These are phyloP conservation scores for Cebidichthys violaceus DNA, from an alignment of 2,113 vertebrate genomes.

Conservation along the genomic window DNA sequence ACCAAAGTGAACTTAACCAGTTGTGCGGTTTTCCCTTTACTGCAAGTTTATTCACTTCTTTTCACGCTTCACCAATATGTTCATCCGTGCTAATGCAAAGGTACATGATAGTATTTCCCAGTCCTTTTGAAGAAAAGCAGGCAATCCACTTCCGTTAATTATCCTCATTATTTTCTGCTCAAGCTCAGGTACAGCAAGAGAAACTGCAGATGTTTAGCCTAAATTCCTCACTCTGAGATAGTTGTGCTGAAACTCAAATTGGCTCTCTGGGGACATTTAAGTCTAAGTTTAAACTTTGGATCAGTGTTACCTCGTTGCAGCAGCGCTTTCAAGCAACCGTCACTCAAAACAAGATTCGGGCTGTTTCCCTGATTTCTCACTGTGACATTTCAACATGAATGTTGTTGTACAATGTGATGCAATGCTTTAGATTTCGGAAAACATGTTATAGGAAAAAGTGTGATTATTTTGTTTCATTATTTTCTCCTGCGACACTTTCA, in stretches of 20 bases:
- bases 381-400: not conserved
- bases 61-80: not conserved
- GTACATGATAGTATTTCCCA: not conserved
- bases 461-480: not conserved
- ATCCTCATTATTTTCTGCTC: conserved; percentile 15
- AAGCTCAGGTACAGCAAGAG: conserved; percentile 23
- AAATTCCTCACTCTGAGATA: not conserved
- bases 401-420: not conserved
- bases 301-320: conserved; percentile 20
- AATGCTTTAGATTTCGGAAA: not conserved
- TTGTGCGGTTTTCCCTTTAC: not conserved
- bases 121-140: conserved; percentile 6
- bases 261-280: conserved; percentile 57
- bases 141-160: conserved; percentile 10
- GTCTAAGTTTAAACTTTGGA: conserved; percentile 58
- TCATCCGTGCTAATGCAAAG: not conserved
- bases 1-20: not conserved
- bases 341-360: conserved; percentile 37
- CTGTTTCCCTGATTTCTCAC: conserved; percentile 4
- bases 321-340: conserved; percentile 36
- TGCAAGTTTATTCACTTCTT: not conserved
- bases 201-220: not conserved
- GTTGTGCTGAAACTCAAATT: conserved; percentile 58
- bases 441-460: not conserved
- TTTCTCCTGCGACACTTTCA: not conserved